Evolutionary conservation across 2,888 invertebrate species (phyloP).

Genomic region (Dermolepida albohirtum): DNA sequence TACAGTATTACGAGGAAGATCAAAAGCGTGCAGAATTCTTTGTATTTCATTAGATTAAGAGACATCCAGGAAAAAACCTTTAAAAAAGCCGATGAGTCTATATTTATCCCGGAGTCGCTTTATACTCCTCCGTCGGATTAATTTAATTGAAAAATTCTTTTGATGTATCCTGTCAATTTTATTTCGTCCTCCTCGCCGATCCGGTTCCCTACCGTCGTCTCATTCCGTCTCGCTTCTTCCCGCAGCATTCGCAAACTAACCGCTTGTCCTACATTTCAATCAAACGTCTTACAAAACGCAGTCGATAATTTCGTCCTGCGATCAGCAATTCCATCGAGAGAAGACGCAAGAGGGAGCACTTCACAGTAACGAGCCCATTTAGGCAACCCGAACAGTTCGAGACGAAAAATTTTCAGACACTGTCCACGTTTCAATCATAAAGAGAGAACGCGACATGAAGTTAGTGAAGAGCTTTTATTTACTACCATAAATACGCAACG

Average conservation of each 20-base stretch:
- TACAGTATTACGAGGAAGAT: constrained; percentile 18
- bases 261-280: constrained; percentile 38
- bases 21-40: constrained; percentile 36
- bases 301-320: constrained; percentile 38
- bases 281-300: constrained; percentile 31
- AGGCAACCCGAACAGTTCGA: too few species aligned
- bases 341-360: too few species aligned
- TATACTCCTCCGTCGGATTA: constrained; percentile 37
- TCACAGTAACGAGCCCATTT: too few species aligned
- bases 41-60: constrained; percentile 40
- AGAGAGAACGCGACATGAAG: constrained; percentile 28
- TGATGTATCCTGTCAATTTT: constrained; percentile 43
- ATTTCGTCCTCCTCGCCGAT: constrained; percentile 32
- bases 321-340: constrained; percentile 1
- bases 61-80: constrained; percentile 28
- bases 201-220: not conserved
- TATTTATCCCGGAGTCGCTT: constrained; percentile 26
- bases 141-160: constrained; percentile 45
- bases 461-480: constrained; percentile 18
- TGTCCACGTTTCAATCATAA: constrained; percentile 38
- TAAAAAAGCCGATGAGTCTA: constrained; percentile 31
- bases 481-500: constrained; percentile 41
- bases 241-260: not conserved
- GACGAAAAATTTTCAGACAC: constrained; percentile 18
- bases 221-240: not conserved